These are phyloP conservation scores for Patella caerulea DNA, from an alignment of 2,888 invertebrate species.

Conservation along the genomic window DNA sequence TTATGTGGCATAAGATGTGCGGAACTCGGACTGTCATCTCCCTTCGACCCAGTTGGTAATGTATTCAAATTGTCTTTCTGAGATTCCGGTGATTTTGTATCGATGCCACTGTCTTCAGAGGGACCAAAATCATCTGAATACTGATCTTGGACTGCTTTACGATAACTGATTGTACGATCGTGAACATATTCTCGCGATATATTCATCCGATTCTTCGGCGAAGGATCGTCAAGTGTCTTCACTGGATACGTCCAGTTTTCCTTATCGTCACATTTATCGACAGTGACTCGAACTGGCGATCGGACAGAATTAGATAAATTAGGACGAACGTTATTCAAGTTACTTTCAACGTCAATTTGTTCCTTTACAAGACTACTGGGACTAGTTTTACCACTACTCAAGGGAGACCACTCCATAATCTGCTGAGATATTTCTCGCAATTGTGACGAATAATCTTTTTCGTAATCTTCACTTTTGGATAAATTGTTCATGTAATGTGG, in stretches of 20 bases:
- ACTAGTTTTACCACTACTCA: conserved; percentile 1
- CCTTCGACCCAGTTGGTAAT: conserved; percentile 23
- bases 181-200: conserved; percentile 51
- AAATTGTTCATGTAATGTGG: conserved; percentile 22
- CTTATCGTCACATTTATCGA: background rate
- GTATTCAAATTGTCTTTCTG: conserved; percentile 26
- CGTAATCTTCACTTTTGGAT: conserved; percentile 46
- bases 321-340: background rate
- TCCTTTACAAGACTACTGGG: conserved; percentile 32
- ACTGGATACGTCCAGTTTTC: background rate
- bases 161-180: conserved; percentile 57
- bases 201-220: background rate
- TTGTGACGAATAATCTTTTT: conserved; percentile 52
- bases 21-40: conserved; percentile 17
- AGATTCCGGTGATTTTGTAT: conserved; percentile 31
- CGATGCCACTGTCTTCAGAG: conserved; percentile 40
- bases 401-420: conserved; percentile 54
- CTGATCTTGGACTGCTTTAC: conserved; percentile 51
- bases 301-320: background rate
- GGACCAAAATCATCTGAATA: conserved; percentile 51
- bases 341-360: conserved; percentile 23
- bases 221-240: background rate
- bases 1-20: conserved; percentile 56
- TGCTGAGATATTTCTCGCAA: conserved; percentile 55
- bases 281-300: background rate